Evolutionary conservation across 2,113 vertebrate species (phyloP).

Genomic region (Xerus inauris): DNA sequence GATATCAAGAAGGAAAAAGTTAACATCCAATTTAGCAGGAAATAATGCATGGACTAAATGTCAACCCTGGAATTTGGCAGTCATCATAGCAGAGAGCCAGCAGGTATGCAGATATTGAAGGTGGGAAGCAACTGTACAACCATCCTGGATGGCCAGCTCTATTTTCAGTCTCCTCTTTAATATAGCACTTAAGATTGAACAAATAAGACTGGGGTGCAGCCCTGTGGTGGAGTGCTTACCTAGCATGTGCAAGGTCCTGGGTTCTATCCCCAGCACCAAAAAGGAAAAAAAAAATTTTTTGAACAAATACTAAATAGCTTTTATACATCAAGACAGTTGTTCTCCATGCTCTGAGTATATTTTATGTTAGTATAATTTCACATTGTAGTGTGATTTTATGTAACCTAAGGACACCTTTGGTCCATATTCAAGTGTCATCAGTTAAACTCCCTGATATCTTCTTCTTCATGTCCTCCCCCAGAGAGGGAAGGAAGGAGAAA

Average conservation of each 20-base stretch:
- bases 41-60: neutral
- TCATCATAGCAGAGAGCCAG: neutral
- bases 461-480: neutral
- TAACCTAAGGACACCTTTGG: neutral
- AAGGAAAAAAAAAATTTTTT: neutral
- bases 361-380: slow-evolving; percentile 15
- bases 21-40: neutral
- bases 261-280: neutral
- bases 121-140: neutral
- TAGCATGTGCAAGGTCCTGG: neutral
- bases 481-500: neutral
- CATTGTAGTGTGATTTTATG: neutral
- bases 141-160: neutral
- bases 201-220: neutral
- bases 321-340: neutral
- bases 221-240: neutral
- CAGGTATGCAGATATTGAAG: neutral
- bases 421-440: neutral
- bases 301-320: neutral
- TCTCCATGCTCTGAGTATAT: neutral
- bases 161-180: neutral
- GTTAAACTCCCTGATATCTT: neutral
- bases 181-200: neutral
- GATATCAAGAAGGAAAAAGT: neutral
- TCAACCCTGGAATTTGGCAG: neutral